A percentile compares a stretch with the other conserved stretches of the same genome.
phyloP scores from a whole-genome alignment of 2,888 invertebrate genomes.

The Drosophila melanosoma region DNA sequence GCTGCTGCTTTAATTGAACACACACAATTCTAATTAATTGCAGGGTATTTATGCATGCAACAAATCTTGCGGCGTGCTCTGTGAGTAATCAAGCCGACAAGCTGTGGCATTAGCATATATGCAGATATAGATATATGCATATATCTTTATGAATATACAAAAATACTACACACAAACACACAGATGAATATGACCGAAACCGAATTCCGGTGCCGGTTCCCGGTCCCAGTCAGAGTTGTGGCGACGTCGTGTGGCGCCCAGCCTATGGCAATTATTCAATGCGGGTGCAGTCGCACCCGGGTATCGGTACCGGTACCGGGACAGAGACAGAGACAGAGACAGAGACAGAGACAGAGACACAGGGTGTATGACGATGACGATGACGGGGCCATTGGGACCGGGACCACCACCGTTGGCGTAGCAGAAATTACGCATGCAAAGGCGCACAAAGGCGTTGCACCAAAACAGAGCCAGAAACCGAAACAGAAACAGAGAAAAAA shows the following conservation, averaged over 20 bases:
- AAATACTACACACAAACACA: constrained; percentile 29
- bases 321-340: not conserved
- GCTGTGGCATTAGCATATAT: constrained; percentile 75
- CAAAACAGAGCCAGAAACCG: constrained; percentile 33
- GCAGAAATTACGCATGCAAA: constrained; percentile 75
- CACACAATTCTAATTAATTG: not conserved
- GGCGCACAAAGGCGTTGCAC: constrained; percentile 73
- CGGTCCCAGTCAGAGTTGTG: constrained; percentile 21
- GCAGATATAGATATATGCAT: constrained; percentile 63
- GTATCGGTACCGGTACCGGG: constrained; percentile 22
- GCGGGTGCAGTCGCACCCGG: constrained; percentile 71
- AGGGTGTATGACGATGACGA: constrained; percentile 9
- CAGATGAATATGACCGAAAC: constrained; percentile 8
- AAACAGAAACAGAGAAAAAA: constrained; percentile 9
- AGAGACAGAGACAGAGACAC: not conserved
- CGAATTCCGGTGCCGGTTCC: constrained; percentile 13
- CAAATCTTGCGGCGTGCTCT: constrained; percentile 41
- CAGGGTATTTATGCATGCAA: constrained; percentile 35
- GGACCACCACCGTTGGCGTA: constrained; percentile 61
- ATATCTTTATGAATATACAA: constrained; percentile 41
- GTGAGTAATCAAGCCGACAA: constrained; percentile 80
- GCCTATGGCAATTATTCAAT: constrained; percentile 79
- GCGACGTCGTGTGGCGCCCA: constrained; percentile 73
- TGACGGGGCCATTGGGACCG: constrained; percentile 48
- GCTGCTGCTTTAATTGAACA: constrained; percentile 1